Base-by-base conservation (phyloP, 2,797 vertebrate genomes). In the Thripadectes ignobilis region DNA sequence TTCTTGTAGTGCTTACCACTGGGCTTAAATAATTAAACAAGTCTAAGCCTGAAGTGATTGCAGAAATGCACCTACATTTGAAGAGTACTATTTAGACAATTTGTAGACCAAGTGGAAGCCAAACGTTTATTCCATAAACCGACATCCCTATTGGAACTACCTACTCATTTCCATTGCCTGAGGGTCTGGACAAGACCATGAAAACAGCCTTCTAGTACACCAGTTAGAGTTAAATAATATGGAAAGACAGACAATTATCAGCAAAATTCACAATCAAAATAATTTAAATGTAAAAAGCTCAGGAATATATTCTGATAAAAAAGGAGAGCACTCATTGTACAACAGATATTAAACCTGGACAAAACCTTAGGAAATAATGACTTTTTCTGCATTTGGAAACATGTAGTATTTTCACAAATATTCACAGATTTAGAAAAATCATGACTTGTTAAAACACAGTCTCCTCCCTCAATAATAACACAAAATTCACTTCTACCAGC, bases 11-110 rank as follows among this genome's bases (percentile, higher is more conserved):
- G 29, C 55, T 94, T 36, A 49, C 75, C 0, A 0, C 46, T 30
- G 38, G 32, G n/a, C 52, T 89, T 96, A 49, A 93, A 88, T 91
- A 88, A 96, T 93, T 94, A n/a, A 96, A 81, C 7, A 27, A 0
- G 2, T 39, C 58, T 46, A 76, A 81, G 45, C 62, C 78, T 63
- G 19, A 88, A 81, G 57, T 19, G 74, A 74, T 26, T 58, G 69
- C 85, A 93, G 66, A 88, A 94, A 43, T 27, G 29, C 55, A 73
- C 76, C 73, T 73, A 58, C n/a, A 41, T 81, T 86, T 75, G 32
- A 78, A 86, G 88, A 93, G 38, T 41, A 84, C 43, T 66, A 32
- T 88, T 89, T 89, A 78, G 82, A 86, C 73, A 69, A 88, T 76
- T 76, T 93, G 71, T 52, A 57, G 43, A 85, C 86, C 24, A 96